These are phyloP conservation scores for Ellobium chinense DNA, from an alignment of 2,888 invertebrate species.

Conservation along the genomic window DNA sequence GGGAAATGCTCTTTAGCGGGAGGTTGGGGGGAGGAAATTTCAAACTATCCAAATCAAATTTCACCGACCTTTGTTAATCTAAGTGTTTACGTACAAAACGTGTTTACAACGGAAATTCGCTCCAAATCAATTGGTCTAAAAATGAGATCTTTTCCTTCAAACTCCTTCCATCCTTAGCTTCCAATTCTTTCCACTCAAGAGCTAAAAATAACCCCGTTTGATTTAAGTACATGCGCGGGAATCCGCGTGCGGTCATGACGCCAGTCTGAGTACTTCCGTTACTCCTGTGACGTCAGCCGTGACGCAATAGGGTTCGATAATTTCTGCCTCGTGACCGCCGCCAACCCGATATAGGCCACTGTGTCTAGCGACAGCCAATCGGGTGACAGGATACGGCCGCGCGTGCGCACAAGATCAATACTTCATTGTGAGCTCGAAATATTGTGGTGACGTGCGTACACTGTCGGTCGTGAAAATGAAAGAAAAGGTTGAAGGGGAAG, in stretches of 20 bases:
- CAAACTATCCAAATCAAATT: background rate
- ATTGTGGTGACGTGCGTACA: slow-evolving; percentile 28
- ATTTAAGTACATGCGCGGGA: slow-evolving; percentile 19
- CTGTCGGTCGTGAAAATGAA: background rate
- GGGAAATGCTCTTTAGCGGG: too few relatives aligned
- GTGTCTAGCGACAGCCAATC: slow-evolving; percentile 25
- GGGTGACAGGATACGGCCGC: background rate
- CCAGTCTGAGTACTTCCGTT: slow-evolving; percentile 25
- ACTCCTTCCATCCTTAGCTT: background rate
- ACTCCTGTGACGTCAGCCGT: slow-evolving; percentile 5
- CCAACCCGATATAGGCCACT: slow-evolving; percentile 9
- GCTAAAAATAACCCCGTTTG: background rate
- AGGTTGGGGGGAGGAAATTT: background rate
- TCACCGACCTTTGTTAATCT: background rate
- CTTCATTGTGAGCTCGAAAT: slow-evolving; percentile 29
- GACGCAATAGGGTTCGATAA: slow-evolving; percentile 31
- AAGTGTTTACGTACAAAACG: slow-evolving; percentile 29
- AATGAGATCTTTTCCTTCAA: background rate
- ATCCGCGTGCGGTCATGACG: slow-evolving; percentile 35
- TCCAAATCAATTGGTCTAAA: slow-evolving; percentile 22
- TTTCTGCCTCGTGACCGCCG: slow-evolving; percentile 3
- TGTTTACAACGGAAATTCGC: slow-evolving; percentile 30
- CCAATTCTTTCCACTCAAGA: background rate
- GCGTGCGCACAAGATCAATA: slow-evolving; percentile 32
- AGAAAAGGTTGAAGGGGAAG: background rate